Evolutionary conservation across 2,113 vertebrate genomes (phyloP).

Genomic region (Rostratula benghalensis): DNA sequence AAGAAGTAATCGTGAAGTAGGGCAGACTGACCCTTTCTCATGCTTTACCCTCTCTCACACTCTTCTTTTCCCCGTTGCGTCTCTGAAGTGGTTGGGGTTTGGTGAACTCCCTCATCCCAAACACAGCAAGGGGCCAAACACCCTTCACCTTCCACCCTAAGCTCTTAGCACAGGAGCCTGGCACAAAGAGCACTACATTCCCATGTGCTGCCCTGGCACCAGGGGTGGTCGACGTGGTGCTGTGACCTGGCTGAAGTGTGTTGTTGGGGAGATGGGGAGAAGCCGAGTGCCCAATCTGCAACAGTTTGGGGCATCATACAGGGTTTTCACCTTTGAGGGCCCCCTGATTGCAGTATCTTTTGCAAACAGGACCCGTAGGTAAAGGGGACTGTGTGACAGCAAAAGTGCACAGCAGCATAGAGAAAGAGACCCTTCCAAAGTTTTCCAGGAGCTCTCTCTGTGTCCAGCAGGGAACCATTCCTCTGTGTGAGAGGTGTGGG

Average conservation of each 20-base stretch:
- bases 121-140: background rate
- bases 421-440: background rate
- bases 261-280: background rate
- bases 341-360: background rate
- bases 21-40: background rate
- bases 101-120: background rate
- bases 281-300: background rate
- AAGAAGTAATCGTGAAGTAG: background rate
- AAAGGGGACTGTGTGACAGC: background rate
- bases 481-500: background rate
- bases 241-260: background rate
- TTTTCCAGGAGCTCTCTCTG: background rate
- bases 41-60: background rate
- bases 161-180: background rate
- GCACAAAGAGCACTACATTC: background rate
- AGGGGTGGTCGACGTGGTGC: background rate
- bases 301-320: background rate
- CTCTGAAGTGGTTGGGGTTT: fast-evolving
- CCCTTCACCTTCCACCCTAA: background rate
- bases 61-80: background rate
- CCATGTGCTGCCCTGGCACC: background rate
- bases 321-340: background rate
- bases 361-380: background rate
- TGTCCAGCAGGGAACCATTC: background rate
- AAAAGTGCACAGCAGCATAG: background rate